Base-by-base conservation (phyloP, 2,113 vertebrate genomes). In the Brienomyrus brachyistius region DNA sequence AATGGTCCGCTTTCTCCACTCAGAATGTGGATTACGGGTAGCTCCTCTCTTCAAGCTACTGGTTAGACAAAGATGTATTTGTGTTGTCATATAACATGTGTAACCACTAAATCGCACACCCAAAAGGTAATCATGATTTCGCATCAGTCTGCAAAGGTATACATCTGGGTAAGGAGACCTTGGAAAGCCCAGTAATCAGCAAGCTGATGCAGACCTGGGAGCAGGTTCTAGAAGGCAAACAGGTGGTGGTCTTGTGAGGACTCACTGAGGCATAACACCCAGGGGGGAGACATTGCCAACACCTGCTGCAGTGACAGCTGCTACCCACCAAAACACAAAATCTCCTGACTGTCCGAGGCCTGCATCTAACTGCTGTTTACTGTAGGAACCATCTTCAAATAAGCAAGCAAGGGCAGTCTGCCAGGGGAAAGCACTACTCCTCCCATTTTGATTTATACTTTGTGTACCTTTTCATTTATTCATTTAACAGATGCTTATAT, bases 271-370 rank as follows among this genome's bases (percentile, higher is more conserved):
- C 47, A 56, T 91, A 89, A 90, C 91, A 86, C 88, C 88, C 40
- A 86, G 87, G 43, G 56, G 87, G 62, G 88, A 86, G 88, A 56
- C 88, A 90, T 86, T 90, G 87, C 90, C 86, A 66, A 83, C 92
- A 93, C 91, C 90, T 92, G 93, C 92, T 91, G 56, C 51, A 66
- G 85, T 89, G 91, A 91, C 92, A 93, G 91, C 88, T 93, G 90
- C 89, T 90, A 87, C 88, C 62, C 90, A n/a, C 80, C 87, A 70
- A 23, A n/a, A 27, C 35, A 35, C 52, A 6, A 11, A 9, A 35
- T 87, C 83, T 90, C 59, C 70, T 84, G 43, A 80, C 88, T 88
- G 88, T 92, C 90, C 89, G 90, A 91, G 87, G 80, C 85, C 48
- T 43, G 59, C 15, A 86, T 70, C 47, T 90, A 88, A 70, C 90